Evolutionary conservation across 2,113 vertebrate species (phyloP).

Genomic region (Heloderma charlesbogerti): DNA sequence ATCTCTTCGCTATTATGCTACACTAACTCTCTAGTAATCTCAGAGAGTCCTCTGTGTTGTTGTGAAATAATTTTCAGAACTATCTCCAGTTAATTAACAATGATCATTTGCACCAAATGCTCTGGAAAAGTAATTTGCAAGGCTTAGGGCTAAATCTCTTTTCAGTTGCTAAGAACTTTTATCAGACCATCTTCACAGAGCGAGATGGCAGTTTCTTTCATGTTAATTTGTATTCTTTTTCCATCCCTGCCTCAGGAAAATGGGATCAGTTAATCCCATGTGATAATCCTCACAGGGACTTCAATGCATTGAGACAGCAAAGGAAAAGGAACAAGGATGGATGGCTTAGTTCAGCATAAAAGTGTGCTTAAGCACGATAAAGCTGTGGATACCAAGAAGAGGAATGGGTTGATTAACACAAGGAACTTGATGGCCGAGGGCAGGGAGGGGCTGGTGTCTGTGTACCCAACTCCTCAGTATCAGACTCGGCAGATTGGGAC

Average conservation of each 20-base stretch:
- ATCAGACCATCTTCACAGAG: not conserved
- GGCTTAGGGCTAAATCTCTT: not conserved
- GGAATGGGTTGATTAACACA: slow-evolving; percentile 91
- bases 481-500: slow-evolving; percentile 76
- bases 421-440: slow-evolving; percentile 82
- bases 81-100: not conserved
- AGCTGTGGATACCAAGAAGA: slow-evolving; percentile 74
- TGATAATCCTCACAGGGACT: slow-evolving; percentile 53
- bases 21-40: not conserved
- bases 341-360: slow-evolving; percentile 77
- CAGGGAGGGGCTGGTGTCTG: slow-evolving; percentile 82
- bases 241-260: slow-evolving; percentile 69
- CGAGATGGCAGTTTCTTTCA: not conserved
- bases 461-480: slow-evolving; percentile 88
- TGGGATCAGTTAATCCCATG: slow-evolving; percentile 65
- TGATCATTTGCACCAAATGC: not conserved
- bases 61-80: not conserved
- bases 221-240: slow-evolving; percentile 54
- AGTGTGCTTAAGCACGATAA: slow-evolving; percentile 71
- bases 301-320: slow-evolving; percentile 14
- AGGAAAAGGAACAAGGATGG: slow-evolving; percentile 71
- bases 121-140: not conserved
- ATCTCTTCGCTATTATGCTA: not conserved
- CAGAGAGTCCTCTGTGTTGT: not conserved
- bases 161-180: not conserved